Evolutionary conservation across 2,797 vertebrate species (phyloP).

Genomic region (Dallia pectoralis): DNA sequence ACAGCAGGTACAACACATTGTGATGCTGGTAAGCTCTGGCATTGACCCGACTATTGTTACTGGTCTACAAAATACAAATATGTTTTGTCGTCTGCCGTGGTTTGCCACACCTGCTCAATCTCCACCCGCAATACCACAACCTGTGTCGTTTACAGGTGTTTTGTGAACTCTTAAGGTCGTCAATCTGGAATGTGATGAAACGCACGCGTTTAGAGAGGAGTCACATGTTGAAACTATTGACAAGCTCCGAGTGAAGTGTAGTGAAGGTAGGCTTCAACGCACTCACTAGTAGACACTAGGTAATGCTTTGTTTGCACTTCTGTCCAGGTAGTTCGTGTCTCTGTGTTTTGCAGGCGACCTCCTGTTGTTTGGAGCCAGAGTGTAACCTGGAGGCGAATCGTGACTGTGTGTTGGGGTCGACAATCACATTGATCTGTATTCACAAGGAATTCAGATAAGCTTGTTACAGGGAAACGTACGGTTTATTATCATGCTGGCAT

Average conservation of each 20-base stretch:
- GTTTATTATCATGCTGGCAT: neutral
- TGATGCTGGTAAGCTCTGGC: neutral
- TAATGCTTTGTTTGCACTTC: neutral
- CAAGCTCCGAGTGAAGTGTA: neutral
- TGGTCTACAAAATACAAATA: neutral
- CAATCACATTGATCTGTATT: conserved; percentile 1
- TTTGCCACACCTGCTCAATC: neutral
- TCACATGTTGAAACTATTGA: conserved; percentile 1
- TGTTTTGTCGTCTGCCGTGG: neutral
- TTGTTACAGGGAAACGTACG: neutral
- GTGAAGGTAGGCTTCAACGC: neutral
- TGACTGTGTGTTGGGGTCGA: neutral
- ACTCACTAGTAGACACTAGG: neutral
- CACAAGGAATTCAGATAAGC: neutral
- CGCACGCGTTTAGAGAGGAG: neutral
- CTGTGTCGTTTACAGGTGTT: neutral
- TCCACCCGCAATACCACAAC: neutral
- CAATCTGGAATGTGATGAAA: neutral
- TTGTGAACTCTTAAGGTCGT: neutral
- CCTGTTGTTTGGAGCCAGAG: neutral
- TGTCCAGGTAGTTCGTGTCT: neutral
- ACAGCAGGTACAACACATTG: neutral
- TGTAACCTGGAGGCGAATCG: neutral
- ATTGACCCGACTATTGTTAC: neutral
- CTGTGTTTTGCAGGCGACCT: neutral